These are phyloP conservation scores for Cephalopterus ornatus DNA, from an alignment of 2,113 vertebrate genomes.

Conservation along the genomic window DNA sequence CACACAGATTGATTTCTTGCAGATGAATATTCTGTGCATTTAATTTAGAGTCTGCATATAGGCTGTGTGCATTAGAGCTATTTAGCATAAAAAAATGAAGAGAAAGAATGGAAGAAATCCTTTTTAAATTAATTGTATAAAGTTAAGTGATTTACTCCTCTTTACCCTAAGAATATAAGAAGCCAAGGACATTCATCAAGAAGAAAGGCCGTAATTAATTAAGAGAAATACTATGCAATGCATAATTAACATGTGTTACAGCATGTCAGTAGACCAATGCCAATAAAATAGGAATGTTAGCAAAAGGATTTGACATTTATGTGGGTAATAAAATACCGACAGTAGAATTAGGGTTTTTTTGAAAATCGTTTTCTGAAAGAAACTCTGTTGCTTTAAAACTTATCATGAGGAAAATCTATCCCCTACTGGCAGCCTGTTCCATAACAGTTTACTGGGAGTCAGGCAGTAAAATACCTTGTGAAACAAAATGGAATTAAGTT, in stretches of 20 bases:
- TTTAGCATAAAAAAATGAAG: neutral
- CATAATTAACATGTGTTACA: constrained; percentile 24
- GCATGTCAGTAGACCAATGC: neutral
- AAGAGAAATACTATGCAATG: neutral
- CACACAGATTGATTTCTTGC: neutral
- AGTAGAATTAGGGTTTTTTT: neutral
- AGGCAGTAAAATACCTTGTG: neutral
- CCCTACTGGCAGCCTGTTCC: neutral
- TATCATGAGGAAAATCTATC: neutral
- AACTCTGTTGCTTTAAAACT: neutral
- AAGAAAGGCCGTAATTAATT: neutral
- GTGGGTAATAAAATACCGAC: neutral
- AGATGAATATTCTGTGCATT: neutral
- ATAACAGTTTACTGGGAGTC: neutral
- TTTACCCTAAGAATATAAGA: neutral
- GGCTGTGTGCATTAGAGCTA: neutral
- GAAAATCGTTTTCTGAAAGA: neutral
- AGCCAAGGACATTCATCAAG: constrained; percentile 2
- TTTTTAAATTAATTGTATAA: neutral
- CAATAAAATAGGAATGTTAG: neutral
- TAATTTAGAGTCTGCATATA: neutral
- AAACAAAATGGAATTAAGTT: neutral
- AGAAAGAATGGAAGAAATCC: neutral
- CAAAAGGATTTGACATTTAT: neutral
- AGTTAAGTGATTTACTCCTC: neutral